Percentiles rank a stretch among this genome's conserved stretches.
These are phyloP conservation scores for Hucho hucho DNA, from an alignment of 2,113 vertebrate genomes.

Conservation along the genomic window DNA sequence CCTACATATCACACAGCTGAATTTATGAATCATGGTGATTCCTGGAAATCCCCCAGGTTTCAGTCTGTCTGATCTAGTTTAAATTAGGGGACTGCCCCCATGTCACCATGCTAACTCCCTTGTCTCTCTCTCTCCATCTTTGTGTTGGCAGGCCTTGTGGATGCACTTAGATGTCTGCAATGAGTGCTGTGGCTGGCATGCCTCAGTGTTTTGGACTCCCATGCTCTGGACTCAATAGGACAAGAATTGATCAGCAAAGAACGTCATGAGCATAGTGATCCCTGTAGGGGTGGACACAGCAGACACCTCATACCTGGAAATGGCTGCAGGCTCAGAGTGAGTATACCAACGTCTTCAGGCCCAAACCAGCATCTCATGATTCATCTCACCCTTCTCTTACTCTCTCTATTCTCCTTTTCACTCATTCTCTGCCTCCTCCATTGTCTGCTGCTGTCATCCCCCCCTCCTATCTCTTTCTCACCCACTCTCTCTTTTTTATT, in stretches of 20 bases:
- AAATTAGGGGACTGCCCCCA: neutral
- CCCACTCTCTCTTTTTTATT: neutral
- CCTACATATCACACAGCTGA: neutral
- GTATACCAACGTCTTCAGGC: conserved; percentile 63
- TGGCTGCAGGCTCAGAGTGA: conserved; percentile 99
- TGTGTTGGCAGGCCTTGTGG: conserved; percentile 87
- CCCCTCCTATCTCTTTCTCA: neutral
- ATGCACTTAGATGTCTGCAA: conserved; percentile 99
- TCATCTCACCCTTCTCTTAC: conserved; percentile 4
- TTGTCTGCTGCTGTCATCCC: neutral
- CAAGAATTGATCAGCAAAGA: conserved; percentile 99
- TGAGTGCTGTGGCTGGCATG: conserved; percentile 99
- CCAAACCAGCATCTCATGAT: neutral
- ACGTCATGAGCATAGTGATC: conserved; percentile 99
- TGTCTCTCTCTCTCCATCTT: neutral
- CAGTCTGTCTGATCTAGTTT: conserved; percentile 1
- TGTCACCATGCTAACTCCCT: conserved; percentile 7
- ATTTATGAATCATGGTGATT: neutral
- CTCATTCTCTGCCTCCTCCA: neutral
- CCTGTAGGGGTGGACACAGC: conserved; percentile 95
- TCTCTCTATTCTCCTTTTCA: conserved; percentile 25
- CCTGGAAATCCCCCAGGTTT: conserved; percentile 1
- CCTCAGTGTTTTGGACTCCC: conserved; percentile 99
- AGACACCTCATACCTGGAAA: conserved; percentile 95
- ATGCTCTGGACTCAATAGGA: conserved; percentile 99